Conservation (phyloP, 1,140 invertebrate genomes). For the Chrysopa pallens region DNA sequence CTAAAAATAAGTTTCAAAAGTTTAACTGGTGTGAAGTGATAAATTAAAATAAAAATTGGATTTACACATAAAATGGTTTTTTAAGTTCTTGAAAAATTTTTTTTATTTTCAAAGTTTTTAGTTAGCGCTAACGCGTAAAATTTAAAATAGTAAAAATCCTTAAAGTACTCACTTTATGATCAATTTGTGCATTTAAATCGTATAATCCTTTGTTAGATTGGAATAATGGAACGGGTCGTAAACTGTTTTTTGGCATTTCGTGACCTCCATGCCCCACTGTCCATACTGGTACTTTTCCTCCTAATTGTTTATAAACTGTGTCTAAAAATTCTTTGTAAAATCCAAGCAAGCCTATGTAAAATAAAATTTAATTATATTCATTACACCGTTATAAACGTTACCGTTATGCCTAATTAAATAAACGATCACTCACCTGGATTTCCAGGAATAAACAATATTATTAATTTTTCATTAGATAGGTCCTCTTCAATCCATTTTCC, state of each 20-base stretch:
- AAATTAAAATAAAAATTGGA: too few relatives aligned
- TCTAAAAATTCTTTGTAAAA: constrained; percentile 56
- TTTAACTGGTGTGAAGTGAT: too few relatives aligned
- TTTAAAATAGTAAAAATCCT: too few relatives aligned
- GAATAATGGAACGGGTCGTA: constrained; percentile 22
- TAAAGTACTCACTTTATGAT: constrained; percentile 45
- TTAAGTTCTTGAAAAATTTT: too few relatives aligned
- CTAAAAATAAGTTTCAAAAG: too few relatives aligned
- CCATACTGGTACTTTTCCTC: constrained; percentile 45
- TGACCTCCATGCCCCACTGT: constrained; percentile 53
- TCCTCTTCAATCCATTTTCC: constrained; percentile 47
- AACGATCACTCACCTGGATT: constrained; percentile 36
- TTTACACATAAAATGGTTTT: too few relatives aligned
- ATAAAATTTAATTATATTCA: not conserved
- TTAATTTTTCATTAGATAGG: constrained; percentile 23
- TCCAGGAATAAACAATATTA: constrained; percentile 40
- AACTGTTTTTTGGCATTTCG: constrained; percentile 30
- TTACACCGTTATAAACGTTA: not conserved
- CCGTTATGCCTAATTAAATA: not conserved
- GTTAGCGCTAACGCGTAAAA: too few relatives aligned
- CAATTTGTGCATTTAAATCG: constrained; percentile 52
- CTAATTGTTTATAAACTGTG: constrained; percentile 33
- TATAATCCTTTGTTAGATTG: constrained; percentile 36
- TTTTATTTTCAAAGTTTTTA: too few relatives aligned
- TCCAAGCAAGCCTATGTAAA: constrained; percentile 36